Percentiles rank a stretch among this genome's conserved stretches.
Evolutionary conservation across 2,888 invertebrate species (phyloP).

Genomic region (Tetragnatha montana): DNA sequence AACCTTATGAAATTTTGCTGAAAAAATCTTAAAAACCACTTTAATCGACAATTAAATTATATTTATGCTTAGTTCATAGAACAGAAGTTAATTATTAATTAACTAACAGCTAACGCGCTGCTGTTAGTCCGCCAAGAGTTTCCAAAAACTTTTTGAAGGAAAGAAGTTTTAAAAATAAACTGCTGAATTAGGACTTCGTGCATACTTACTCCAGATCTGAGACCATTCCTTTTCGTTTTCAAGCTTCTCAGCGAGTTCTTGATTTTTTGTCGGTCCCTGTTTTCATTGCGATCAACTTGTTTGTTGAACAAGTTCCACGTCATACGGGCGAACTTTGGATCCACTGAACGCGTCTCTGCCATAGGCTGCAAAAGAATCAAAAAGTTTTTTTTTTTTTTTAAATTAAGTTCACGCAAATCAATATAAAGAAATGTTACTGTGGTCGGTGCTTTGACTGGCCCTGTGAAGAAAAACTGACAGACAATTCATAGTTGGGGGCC

Average conservation of each 20-base stretch:
- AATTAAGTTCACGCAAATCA: not conserved
- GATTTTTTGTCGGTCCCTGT: not conserved
- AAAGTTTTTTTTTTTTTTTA: not conserved
- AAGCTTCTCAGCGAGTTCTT: not conserved
- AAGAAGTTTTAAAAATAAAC: not conserved
- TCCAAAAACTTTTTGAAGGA: too few relatives aligned
- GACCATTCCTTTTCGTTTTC: conserved; percentile 4
- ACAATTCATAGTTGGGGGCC: too few relatives aligned
- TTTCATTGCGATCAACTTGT: not conserved
- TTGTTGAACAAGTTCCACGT: conserved; percentile 35
- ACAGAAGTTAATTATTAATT: too few relatives aligned
- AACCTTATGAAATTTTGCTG: too few relatives aligned
- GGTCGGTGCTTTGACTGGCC: not conserved
- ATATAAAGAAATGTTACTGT: not conserved
- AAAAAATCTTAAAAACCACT: too few relatives aligned
- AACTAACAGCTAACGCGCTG: too few relatives aligned
- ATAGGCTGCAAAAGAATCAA: not conserved
- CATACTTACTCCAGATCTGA: not conserved
- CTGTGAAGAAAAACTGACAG: too few relatives aligned
- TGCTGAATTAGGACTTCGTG: not conserved
- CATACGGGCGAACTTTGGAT: conserved; percentile 9
- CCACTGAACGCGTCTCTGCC: not conserved
- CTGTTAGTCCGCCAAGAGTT: too few relatives aligned
- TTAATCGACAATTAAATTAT: too few relatives aligned
- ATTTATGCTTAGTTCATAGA: too few relatives aligned